Evolutionary conservation across 1,140 invertebrate species (phyloP).

Genomic region (Phymastichus coffea): DNA sequence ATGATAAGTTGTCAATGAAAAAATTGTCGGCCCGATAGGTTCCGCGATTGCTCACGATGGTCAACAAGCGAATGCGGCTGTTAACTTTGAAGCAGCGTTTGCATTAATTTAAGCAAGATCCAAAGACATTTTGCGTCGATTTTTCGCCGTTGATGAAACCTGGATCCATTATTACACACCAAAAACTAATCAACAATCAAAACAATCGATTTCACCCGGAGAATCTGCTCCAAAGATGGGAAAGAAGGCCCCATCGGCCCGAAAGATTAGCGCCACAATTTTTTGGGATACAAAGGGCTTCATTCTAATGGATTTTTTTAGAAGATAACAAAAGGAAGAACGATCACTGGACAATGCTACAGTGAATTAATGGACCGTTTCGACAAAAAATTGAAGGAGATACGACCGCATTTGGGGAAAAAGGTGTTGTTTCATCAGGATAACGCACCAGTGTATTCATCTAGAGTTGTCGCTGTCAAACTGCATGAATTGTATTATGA

Average conservation of each 20-base stretch:
- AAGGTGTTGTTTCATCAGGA: too few species aligned
- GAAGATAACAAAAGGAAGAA: constrained; percentile 51
- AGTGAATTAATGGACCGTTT: constrained; percentile 7
- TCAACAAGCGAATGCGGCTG: constrained; percentile 34
- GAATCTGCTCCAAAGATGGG: constrained; percentile 29
- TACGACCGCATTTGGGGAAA: too few species aligned
- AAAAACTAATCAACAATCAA: too few species aligned
- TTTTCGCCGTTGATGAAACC: constrained; percentile 25
- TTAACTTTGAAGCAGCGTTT: too few species aligned
- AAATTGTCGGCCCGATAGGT: too few species aligned
- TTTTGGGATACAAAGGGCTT: constrained; percentile 46
- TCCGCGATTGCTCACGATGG: too few species aligned
- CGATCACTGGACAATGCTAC: constrained; percentile 46
- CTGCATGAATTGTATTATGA: neutral
- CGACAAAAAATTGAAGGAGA: neutral
- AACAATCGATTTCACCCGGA: constrained; percentile 23
- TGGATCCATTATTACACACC: constrained; percentile 23
- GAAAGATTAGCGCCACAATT: too few species aligned
- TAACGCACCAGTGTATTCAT: too few species aligned
- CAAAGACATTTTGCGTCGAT: too few species aligned
- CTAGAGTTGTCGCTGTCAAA: neutral
- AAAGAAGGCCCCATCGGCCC: too few species aligned
- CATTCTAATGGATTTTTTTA: constrained; percentile 54
- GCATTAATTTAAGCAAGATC: too few species aligned
- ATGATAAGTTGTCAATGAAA: constrained; percentile 20